These are phyloP conservation scores for Copidosoma floridanum DNA, from an alignment of 1,140 invertebrate species.

Conservation along the genomic window DNA sequence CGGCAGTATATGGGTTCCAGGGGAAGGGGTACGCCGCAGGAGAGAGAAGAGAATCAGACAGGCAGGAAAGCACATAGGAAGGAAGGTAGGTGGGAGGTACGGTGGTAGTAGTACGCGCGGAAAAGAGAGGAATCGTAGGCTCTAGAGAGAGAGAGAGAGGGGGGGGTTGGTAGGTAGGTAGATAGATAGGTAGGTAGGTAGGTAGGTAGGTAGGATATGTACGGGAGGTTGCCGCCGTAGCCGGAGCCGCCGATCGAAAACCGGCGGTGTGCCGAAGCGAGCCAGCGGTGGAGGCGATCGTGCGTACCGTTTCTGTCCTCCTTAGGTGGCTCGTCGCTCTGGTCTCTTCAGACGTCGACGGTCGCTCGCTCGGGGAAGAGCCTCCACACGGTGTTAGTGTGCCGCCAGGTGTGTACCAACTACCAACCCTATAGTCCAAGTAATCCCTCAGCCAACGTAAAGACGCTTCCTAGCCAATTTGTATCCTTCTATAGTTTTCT, in stretches of 20 bases:
- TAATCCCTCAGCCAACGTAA: no score
- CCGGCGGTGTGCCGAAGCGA: conserved; percentile 47
- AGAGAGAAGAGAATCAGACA: conserved; percentile 2
- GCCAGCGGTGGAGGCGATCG: conserved; percentile 54
- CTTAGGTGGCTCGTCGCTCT: conserved; percentile 48
- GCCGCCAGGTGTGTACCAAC: conserved; percentile 42
- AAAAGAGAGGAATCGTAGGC: conserved; percentile 15
- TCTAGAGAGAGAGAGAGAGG: conserved; percentile 16
- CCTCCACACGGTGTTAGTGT: conserved; percentile 29
- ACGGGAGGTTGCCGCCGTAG: no score
- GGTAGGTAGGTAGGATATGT: conserved; percentile 35
- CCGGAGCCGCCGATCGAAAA: conserved; percentile 41
- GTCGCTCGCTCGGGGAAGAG: conserved; percentile 54
- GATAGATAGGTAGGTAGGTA: conserved; percentile 18
- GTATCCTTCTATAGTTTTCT: no score
- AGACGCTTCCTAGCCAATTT: no score
- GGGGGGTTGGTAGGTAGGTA: background rate
- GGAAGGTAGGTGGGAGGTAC: background rate
- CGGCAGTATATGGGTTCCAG: background rate
- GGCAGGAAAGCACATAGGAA: background rate
- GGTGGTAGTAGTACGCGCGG: background rate
- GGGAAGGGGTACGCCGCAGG: background rate
- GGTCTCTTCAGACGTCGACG: conserved; percentile 50
- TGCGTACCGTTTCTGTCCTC: conserved; percentile 58
- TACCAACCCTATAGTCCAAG: no score